These are phyloP conservation scores for Ormyrus nitidulus DNA, from an alignment of 2,888 invertebrate species.

Conservation along the genomic window DNA sequence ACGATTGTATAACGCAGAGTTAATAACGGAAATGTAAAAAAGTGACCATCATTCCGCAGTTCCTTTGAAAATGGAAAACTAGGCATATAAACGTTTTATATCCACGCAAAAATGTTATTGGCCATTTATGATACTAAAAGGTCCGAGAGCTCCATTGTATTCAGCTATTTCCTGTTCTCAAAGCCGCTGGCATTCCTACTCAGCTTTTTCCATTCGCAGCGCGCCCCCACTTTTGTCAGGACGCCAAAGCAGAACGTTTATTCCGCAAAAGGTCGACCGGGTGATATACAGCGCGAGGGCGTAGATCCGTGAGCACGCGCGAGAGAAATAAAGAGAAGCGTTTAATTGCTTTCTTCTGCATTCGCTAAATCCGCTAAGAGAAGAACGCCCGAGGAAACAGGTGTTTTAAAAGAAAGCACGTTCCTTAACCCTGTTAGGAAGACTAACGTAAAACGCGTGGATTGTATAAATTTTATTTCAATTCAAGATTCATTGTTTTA, in stretches of 20 bases:
- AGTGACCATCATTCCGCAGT: too few relatives aligned
- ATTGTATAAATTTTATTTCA: too few relatives aligned
- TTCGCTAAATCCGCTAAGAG: slow-evolving; percentile 7
- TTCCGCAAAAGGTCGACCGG: slow-evolving; percentile 27
- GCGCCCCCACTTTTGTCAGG: slow-evolving; percentile 35
- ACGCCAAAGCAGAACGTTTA: slow-evolving; percentile 46
- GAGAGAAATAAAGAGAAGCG: slow-evolving; percentile 47
- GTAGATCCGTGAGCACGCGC: slow-evolving; percentile 14
- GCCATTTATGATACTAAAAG: slow-evolving; percentile 36
- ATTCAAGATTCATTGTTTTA: too few relatives aligned
- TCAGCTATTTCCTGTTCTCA: slow-evolving; percentile 17
- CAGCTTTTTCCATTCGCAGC: slow-evolving; percentile 7
- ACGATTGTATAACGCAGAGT: too few relatives aligned
- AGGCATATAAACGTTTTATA: slow-evolving; percentile 18
- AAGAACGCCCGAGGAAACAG: slow-evolving; percentile 21
- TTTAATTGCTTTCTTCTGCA: slow-evolving; percentile 46
- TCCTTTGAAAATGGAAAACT: too few relatives aligned
- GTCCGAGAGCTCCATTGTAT: not conserved
- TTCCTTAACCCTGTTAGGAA: slow-evolving; percentile 37
- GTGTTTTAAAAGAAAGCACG: slow-evolving; percentile 38
- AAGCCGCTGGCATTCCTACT: not conserved
- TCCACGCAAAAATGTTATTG: slow-evolving; percentile 20
- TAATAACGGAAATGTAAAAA: too few relatives aligned
- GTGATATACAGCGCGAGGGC: slow-evolving; percentile 32
- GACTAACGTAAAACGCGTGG: slow-evolving; percentile 2